Conservation (phyloP, 64 coral and sea anemone genomes). For the Pocillopora verrucosa region DNA sequence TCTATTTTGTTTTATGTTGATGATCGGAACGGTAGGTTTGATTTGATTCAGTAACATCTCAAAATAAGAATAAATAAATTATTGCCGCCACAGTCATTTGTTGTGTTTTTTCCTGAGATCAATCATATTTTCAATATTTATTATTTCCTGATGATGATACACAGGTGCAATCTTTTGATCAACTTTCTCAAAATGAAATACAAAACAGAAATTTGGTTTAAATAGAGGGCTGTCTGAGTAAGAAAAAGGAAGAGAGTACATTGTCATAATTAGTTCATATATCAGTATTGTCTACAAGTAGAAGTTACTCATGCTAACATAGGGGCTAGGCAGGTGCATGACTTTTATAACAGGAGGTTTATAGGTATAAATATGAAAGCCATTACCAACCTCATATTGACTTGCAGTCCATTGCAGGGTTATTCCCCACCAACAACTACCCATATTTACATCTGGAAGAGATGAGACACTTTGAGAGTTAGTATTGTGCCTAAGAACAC, state of each 20-base stretch:
- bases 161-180: not conserved
- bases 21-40: conserved; percentile 11
- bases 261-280: not conserved
- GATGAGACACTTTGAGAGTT: no score
- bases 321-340: not conserved
- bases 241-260: no score
- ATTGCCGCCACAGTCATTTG: no score
- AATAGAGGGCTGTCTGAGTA: no score
- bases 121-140: not conserved
- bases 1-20: conserved; percentile 4
- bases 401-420: conserved; percentile 26
- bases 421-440: no score
- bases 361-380: conserved; percentile 9
- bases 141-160: conserved; percentile 7
- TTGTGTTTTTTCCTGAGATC: no score
- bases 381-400: conserved; percentile 32
- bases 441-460: conserved; percentile 2
- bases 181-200: no score
- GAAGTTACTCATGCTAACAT: not conserved
- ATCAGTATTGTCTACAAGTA: not conserved
- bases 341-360: conserved; percentile 7
- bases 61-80: no score
- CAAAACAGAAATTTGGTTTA: no score
- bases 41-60: not conserved
- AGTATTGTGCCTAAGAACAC: not conserved